Evolutionary conservation across 2,797 vertebrate species (phyloP).

Genomic region (Pelodytes ibericus): DNA sequence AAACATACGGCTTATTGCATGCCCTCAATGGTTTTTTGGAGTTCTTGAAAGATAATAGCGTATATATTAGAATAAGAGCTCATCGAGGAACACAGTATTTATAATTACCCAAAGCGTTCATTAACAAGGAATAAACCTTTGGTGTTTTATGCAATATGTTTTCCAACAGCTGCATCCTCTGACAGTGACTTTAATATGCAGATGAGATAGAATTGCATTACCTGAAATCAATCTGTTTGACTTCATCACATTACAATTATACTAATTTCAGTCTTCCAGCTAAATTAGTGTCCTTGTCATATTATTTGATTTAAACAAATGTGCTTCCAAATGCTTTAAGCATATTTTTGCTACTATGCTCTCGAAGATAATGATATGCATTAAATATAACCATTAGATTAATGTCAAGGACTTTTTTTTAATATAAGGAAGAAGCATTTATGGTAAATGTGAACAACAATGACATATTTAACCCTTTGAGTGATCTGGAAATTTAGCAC

Average conservation of each 20-base stretch:
- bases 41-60: constrained; percentile 16
- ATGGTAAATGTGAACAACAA: too few relatives aligned
- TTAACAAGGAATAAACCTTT: constrained; percentile 34
- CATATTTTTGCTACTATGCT: constrained; percentile 29
- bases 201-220: constrained; percentile 46
- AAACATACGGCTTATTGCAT: background rate
- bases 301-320: constrained; percentile 49
- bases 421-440: too few relatives aligned
- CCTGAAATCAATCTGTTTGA: constrained; percentile 54
- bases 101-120: constrained; percentile 35
- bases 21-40: background rate
- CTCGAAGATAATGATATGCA: constrained; percentile 19
- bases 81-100: constrained; percentile 25
- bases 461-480: too few relatives aligned
- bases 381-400: background rate
- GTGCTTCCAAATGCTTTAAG: constrained; percentile 33
- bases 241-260: constrained; percentile 44
- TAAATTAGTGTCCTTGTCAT: constrained; percentile 50
- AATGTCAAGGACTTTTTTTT: background rate
- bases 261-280: constrained; percentile 51
- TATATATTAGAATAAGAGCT: constrained; percentile 31
- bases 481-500: too few relatives aligned
- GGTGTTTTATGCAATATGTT: constrained; percentile 8
- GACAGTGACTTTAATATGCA: constrained; percentile 50
- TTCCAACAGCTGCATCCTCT: constrained; percentile 22